Conservation (phyloP, 2,797 vertebrate genomes). For the Chelonia mydas region DNA sequence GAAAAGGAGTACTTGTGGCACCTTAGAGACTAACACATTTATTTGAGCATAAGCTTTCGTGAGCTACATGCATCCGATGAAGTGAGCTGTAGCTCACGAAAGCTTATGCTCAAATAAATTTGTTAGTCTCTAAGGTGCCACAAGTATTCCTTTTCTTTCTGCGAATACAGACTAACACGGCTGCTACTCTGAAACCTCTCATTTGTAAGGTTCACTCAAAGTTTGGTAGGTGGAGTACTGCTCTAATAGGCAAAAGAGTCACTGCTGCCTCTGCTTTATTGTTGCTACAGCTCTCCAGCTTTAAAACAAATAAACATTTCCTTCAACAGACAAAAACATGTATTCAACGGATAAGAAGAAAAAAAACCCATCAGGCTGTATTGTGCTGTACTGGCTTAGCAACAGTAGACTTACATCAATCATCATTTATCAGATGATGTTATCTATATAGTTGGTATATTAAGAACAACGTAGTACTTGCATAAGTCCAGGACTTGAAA, state of each 20-base stretch:
- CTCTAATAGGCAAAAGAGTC: background rate
- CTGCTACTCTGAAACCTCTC: no score
- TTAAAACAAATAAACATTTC: background rate
- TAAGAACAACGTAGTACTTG: constrained; percentile 2
- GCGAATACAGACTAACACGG: no score
- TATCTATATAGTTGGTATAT: background rate
- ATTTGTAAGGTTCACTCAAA: background rate
- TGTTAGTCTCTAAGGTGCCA: no score
- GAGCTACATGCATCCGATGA: no score
- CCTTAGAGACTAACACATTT: no score
- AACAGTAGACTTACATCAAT: constrained; percentile 28
- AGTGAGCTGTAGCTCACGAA: no score
- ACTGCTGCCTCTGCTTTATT: background rate
- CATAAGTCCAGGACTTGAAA: background rate
- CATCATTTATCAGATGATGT: constrained; percentile 6
- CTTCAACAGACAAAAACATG: background rate
- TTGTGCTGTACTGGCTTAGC: background rate
- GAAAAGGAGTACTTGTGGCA: no score
- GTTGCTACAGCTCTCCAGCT: background rate
- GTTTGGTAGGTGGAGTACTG: background rate
- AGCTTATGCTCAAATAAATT: no score
- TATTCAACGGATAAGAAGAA: background rate
- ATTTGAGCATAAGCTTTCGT: no score
- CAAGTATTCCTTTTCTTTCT: no score
- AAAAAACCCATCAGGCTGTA: background rate